phyloP scores from a whole-genome alignment of 2,888 invertebrate genomes.

The Lasioglossum morio region DNA sequence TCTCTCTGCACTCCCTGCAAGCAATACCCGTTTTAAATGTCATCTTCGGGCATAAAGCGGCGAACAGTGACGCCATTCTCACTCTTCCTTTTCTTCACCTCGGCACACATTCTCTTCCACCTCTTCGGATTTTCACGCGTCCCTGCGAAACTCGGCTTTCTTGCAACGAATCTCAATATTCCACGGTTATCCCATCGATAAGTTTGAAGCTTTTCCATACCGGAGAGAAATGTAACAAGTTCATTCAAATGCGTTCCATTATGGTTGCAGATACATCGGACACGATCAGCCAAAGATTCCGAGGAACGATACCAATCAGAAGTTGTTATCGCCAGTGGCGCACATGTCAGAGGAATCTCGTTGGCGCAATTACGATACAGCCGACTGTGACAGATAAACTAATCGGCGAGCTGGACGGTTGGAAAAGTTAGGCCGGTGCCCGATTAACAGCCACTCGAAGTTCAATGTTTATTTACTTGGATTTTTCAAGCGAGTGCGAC shows the following conservation, averaged over 20 bases:
- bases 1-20: not conserved
- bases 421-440: slow-evolving; percentile 24
- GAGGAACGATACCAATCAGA: not conserved
- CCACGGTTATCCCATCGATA: not conserved
- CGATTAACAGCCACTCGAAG: slow-evolving; percentile 24
- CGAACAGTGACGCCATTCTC: slow-evolving; percentile 21
- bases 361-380: not conserved
- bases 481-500: not conserved
- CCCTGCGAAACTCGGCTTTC: not conserved
- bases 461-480: slow-evolving; percentile 40
- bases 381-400: slow-evolving; percentile 34
- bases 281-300: not conserved
- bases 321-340: slow-evolving; percentile 8
- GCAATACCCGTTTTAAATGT: not conserved
- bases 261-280: not conserved
- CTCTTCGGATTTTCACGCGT: not conserved
- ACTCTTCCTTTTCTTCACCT: slow-evolving; percentile 32
- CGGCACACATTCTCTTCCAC: slow-evolving; percentile 16
- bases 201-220: not conserved
- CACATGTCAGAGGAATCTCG: slow-evolving; percentile 30
- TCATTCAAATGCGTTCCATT: not conserved
- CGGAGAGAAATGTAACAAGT: not conserved
- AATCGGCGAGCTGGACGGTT: slow-evolving; percentile 11
- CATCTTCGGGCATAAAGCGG: not conserved
- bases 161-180: not conserved